phyloP scores from a whole-genome alignment of 2,888 invertebrate genomes.

The Eupeodes latifasciatus region DNA sequence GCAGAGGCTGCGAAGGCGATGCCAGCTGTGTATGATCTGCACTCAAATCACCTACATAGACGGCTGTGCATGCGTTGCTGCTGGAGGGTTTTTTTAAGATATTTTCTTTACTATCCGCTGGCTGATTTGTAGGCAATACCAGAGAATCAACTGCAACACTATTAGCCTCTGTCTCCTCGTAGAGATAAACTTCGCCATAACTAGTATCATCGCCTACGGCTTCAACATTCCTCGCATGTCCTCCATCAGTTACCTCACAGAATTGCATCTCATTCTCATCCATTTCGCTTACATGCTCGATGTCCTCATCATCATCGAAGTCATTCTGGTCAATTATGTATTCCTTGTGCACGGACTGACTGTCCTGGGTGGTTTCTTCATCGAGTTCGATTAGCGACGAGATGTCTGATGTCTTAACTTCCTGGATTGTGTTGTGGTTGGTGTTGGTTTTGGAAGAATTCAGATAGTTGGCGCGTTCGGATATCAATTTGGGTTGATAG shows the following conservation, averaged over 20 bases:
- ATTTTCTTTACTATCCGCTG: neutral
- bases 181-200: constrained; percentile 82
- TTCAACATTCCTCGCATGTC: constrained; percentile 79
- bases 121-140: neutral
- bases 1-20: neutral
- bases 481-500: constrained; percentile 82
- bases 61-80: neutral
- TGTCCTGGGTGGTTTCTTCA: neutral
- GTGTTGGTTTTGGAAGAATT: neutral
- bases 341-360: constrained; percentile 71
- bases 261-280: constrained; percentile 71
- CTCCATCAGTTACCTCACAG: constrained; percentile 79
- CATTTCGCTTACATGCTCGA: constrained; percentile 79
- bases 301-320: constrained; percentile 81
- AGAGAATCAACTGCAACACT: constrained; percentile 69
- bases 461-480: constrained; percentile 77
- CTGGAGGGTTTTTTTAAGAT: neutral
- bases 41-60: neutral
- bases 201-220: constrained; percentile 65
- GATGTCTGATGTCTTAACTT: neutral
- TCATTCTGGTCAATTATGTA: constrained; percentile 78
- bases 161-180: constrained; percentile 80
- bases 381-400: constrained; percentile 12
- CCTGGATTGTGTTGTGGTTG: neutral
- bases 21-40: neutral